Percentiles rank a stretch among this genome's conserved stretches.
Evolutionary conservation across 2,113 vertebrate genomes (phyloP).

Genomic region (Nymphicus hollandicus): DNA sequence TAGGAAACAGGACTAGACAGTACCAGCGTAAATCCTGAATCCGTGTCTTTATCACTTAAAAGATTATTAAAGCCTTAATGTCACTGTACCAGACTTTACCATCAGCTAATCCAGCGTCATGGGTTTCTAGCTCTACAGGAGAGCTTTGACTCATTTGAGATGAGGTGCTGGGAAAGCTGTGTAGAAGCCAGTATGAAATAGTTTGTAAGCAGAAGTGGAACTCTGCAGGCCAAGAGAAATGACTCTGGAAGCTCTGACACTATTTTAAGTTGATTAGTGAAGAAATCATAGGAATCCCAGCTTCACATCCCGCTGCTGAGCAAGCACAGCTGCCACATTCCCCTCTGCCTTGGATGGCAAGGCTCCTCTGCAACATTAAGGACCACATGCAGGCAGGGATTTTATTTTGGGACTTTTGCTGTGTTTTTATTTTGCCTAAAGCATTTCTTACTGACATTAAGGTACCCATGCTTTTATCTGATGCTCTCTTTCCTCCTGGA

Average conservation of each 20-base stretch:
- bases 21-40: background rate
- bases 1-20: conserved; percentile 10
- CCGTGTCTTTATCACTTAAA: background rate
- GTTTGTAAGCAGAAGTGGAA: background rate
- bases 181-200: background rate
- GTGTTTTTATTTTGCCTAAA: background rate
- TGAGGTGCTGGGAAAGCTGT: background rate
- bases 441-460: background rate
- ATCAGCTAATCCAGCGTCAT: background rate
- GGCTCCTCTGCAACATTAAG: background rate
- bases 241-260: background rate
- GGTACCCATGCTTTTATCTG: background rate
- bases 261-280: background rate
- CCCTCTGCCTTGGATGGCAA: background rate
- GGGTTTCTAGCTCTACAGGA: background rate
- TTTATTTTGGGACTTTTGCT: background rate
- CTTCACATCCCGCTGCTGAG: background rate
- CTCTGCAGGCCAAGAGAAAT: background rate
- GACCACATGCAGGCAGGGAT: background rate
- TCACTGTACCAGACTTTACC: background rate
- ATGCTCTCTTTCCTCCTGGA: background rate
- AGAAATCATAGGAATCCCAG: background rate
- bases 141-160: background rate
- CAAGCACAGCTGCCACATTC: background rate
- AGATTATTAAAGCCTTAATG: background rate